Percentiles rank a stretch among this genome's conserved stretches.
Evolutionary conservation across 2,888 invertebrate genomes (phyloP).

Genomic region (Acleris emargana): DNA sequence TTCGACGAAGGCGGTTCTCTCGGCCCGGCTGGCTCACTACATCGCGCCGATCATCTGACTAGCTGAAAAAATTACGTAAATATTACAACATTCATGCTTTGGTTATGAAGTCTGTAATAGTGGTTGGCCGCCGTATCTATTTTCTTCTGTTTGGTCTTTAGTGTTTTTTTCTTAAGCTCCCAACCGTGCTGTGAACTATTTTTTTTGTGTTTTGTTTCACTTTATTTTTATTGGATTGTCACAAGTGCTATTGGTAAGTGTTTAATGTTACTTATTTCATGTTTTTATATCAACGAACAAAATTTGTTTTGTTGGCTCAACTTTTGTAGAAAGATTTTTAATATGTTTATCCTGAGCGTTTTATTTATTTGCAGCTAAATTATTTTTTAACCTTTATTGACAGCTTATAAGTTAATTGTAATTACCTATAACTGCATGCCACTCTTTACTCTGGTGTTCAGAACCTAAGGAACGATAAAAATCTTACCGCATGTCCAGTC

Average conservation of each 20-base stretch:
- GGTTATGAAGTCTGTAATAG: constrained; percentile 71
- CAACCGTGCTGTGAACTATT: constrained; percentile 64
- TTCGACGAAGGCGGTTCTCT: constrained; percentile 68
- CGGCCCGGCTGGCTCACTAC: constrained; percentile 44
- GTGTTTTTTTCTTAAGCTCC: constrained; percentile 70
- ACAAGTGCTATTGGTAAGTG: constrained; percentile 67
- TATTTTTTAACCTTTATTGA: too few species aligned
- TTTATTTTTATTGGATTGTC: constrained; percentile 78
- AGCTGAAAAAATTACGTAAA: constrained; percentile 82
- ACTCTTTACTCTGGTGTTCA: too few species aligned
- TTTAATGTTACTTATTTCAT: constrained; percentile 8
- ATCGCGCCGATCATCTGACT: constrained; percentile 68
- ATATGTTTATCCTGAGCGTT: too few species aligned
- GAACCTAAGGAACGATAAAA: not conserved
- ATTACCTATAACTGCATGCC: too few species aligned
- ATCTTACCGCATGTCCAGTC: constrained; percentile 14
- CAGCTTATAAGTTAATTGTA: too few species aligned
- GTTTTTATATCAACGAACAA: too few species aligned
- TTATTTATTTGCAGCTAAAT: too few species aligned
- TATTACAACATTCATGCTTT: constrained; percentile 79
- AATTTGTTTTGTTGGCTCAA: too few species aligned
- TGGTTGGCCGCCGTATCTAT: constrained; percentile 59
- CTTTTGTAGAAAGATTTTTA: too few species aligned
- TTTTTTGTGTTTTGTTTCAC: constrained; percentile 70
- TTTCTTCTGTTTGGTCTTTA: constrained; percentile 69